Evolutionary conservation across 1,140 invertebrate species (phyloP), one percentile per base, ranked within the genome.

Genomic region (Leptinotarsa lineolata): DNA sequence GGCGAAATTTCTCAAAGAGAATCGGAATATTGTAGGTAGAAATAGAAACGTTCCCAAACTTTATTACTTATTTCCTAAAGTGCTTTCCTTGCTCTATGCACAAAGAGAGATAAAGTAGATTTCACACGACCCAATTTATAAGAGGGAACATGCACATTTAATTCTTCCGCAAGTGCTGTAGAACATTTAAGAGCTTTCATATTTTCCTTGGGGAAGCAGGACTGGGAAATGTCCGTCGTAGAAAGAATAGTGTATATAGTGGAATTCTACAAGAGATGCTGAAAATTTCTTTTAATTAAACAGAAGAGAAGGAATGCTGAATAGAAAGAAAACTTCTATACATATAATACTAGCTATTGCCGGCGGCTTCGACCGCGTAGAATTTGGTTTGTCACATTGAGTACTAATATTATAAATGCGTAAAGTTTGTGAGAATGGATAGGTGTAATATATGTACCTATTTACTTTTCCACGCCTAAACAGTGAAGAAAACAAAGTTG

Each of bases 31-130:
- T 21, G 24, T 65, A 24, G 63, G 63, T 68, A 39, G 67, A 48
- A 68, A 68, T 68, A 68, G 44, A 68, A 68, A 68, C 44, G 67
- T 68, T 68, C 21, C 45, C 21, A 46, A 48, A 68, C 30, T 68
- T 68, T 68, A 68, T 68, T 68, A 54, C 67, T 68, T 68, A 68
- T 68, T 68, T 68, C 21, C 67, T 22, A 39, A 54, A 68, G 67
- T 68, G 67, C 67, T 68, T 68, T 68, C 18, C n/a, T 6, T 18
- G 18, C 46, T 45, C 44, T 20, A 44, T 48, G 39, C 46, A 68
- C 67, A 46, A 54, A 68, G 67, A 68, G 18, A 48, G 67, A 68
- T 68, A 68, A 68, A 68, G 21, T 68, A 39, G 45, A 46, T 68
- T 68, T 46, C 46, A 46, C 46, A 46, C 46, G 44, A 68, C 46